Evolutionary conservation across 2,797 vertebrate species (phyloP).

Genomic region (Spinibarbus caldwelli): DNA sequence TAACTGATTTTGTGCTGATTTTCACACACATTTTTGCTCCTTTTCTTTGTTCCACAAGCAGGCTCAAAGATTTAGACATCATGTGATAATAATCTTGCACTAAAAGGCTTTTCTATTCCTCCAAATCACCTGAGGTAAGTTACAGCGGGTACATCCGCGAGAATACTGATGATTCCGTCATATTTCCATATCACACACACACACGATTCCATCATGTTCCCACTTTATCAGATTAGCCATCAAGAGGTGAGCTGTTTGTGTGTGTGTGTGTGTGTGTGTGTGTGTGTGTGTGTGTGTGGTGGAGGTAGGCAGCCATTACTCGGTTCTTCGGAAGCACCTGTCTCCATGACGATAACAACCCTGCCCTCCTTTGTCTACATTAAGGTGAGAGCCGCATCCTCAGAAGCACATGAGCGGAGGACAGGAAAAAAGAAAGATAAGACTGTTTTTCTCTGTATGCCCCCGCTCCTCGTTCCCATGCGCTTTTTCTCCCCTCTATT

Average conservation of each 20-base stretch:
- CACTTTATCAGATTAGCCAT: conserved; percentile 52
- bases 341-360: conserved; percentile 66
- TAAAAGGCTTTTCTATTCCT: conserved; percentile 66
- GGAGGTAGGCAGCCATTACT: conserved; percentile 44
- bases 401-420: conserved; percentile 38
- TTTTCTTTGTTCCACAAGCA: neutral
- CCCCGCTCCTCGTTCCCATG: conserved; percentile 28
- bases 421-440: conserved; percentile 53
- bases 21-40: neutral
- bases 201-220: conserved; percentile 17
- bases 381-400: conserved; percentile 58
- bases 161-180: conserved; percentile 67
- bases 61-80: conserved; percentile 65
- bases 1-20: conserved; percentile 15
- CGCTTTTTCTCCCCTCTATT: conserved; percentile 43
- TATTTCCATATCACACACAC: conserved; percentile 36
- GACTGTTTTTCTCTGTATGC: conserved; percentile 38
- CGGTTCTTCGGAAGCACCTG: conserved; percentile 54
- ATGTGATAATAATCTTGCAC: conserved; percentile 72
- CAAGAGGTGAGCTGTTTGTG: conserved; percentile 12
- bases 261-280: conserved; percentile 3
- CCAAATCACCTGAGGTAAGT: conserved; percentile 65
- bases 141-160: conserved; percentile 15
- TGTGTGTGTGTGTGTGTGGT: conserved; percentile 1
- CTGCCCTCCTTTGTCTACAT: conserved; percentile 63